A percentile compares a stretch with the other conserved stretches of the same genome.
Conservation (phyloP, 64 coral and sea anemone genomes). For the Anthopleura sola region DNA sequence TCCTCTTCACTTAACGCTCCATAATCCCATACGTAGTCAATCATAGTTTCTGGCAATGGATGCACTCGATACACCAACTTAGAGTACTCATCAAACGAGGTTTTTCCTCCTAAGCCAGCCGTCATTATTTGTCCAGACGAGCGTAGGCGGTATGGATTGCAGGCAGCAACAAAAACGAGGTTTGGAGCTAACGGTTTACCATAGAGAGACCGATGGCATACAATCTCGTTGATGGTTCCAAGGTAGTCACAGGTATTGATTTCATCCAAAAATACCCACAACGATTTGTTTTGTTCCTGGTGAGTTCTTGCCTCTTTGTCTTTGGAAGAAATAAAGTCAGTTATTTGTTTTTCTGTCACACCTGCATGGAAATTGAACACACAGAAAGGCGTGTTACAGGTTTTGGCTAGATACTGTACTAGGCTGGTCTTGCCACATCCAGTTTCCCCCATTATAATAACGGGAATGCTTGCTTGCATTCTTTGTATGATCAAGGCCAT, state of each 20-base stretch:
- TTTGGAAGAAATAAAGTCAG: constrained; percentile 44
- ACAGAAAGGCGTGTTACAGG: constrained; percentile 62
- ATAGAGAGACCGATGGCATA: constrained; percentile 59
- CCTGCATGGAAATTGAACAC: constrained; percentile 91
- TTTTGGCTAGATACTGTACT: constrained; percentile 78
- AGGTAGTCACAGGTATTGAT: constrained; percentile 88
- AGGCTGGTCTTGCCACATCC: constrained; percentile 97
- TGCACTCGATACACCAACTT: constrained; percentile 90
- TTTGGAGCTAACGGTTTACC: constrained; percentile 74
- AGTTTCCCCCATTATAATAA: constrained; percentile 96
- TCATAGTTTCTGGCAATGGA: constrained; percentile 93
- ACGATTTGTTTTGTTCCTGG: not conserved
- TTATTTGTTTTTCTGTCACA: constrained; percentile 50
- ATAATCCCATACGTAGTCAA: constrained; percentile 99
- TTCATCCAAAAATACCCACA: constrained; percentile 92
- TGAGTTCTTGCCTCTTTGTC: constrained; percentile 21
- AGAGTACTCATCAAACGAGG: constrained; percentile 64
- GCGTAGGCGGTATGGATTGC: constrained; percentile 90
- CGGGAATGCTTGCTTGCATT: constrained; percentile 70
- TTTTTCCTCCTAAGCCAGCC: constrained; percentile 77
- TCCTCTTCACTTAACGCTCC: constrained; percentile 62
- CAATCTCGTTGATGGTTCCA: constrained; percentile 60
- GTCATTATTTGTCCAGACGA: constrained; percentile 62
- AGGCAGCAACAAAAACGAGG: constrained; percentile 80
- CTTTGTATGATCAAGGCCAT: constrained; percentile 90